These are phyloP conservation scores for Bursaphelenchus okinawaensis DNA, from an alignment of 2,888 invertebrate genomes.

Conservation along the genomic window DNA sequence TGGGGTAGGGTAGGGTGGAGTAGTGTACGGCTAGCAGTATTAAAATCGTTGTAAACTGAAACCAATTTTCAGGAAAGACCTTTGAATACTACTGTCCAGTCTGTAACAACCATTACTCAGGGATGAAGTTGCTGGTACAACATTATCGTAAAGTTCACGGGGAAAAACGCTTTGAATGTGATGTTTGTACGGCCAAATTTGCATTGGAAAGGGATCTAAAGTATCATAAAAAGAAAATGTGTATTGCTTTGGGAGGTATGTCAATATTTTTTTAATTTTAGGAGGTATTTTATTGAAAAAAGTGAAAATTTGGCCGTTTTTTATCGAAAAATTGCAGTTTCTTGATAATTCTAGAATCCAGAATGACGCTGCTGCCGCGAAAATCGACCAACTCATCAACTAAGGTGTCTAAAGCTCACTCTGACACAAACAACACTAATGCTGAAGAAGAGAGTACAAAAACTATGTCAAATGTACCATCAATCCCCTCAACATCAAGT, in stretches of 20 bases:
- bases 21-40: no score
- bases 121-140: constrained; percentile 27
- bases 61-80: neutral
- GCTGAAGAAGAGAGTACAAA: neutral
- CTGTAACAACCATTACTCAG: constrained; percentile 13
- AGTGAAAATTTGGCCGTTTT: no score
- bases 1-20: no score
- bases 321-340: neutral
- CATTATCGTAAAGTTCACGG: constrained; percentile 31
- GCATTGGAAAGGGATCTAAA: constrained; percentile 30
- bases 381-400: no score
- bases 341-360: neutral
- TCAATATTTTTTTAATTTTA: no score
- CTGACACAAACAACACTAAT: neutral
- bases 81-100: constrained; percentile 6
- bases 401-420: neutral
- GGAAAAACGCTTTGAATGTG: constrained; percentile 10
- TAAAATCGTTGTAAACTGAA: no score
- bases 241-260: constrained; percentile 9
- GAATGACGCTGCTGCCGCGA: neutral
- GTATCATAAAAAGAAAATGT: constrained; percentile 31
- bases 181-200: constrained; percentile 23
- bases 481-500: neutral
- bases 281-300: no score
- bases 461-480: no score